Base-by-base conservation (phyloP, 2,113 vertebrate genomes). In the Willisornis vidua region DNA sequence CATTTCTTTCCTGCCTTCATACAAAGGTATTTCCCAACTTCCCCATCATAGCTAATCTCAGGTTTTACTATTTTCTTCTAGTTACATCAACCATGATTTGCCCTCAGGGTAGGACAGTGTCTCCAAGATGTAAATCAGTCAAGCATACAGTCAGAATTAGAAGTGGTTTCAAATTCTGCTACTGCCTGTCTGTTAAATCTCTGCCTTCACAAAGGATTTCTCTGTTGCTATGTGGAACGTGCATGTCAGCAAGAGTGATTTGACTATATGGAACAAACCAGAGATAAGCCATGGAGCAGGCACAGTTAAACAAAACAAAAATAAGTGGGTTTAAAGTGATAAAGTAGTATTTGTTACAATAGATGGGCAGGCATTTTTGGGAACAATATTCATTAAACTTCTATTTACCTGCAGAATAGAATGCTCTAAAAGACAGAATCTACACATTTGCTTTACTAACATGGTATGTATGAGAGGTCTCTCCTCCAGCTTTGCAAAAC, bases 391-490 rank as follows among this genome's bases (percentile, higher is more conserved):
- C 39, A 75, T 20, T 14, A 51, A 9, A 65, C 14, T 49, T 37
- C 7, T 6, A n/a, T 66, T 73, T 33, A 76, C 24, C 37, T 61
- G 20, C n/a, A 70, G 13, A 90, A 86, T 1, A 92, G 14, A 84
- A 51, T 58, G 19, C 13, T 79, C 24, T 68, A 45, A 73, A 85
- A 33, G 35, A 51, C 19, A 72, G n/a, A 58, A 80, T 17, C 25
- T 61, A 22, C 18, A 39, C 2, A 35, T 24, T 39, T 65, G 17
- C 78, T 85, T 49, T 39, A 31, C 7, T 54, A 76, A 73, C 14
- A 24, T 6, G 5, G 3, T 49, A 67, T 7, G 9, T 24, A 48
- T 0, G 0, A 70, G 6, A 76, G 73, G 43, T 66, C 15, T 54
- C 31, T 37, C 8, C 14, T 62, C 15, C 7, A 51, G 7, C 46